These are phyloP conservation scores for Parelbella ahira DNA, from an alignment of 2,888 invertebrate genomes.

Conservation along the genomic window DNA sequence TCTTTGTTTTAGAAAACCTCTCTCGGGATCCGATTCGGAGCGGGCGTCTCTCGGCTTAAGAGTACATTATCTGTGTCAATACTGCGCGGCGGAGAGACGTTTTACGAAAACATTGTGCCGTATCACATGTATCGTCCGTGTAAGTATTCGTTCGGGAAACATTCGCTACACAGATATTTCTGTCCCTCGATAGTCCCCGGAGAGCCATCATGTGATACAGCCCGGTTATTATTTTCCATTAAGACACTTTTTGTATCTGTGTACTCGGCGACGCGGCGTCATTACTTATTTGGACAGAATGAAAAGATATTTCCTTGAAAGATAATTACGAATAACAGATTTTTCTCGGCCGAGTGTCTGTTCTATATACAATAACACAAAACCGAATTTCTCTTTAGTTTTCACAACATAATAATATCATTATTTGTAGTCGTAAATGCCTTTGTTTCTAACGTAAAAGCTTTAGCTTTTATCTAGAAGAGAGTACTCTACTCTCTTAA, in stretches of 20 bases:
- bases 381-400: no score
- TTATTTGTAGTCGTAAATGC: no score
- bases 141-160: conserved; percentile 64
- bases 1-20: conserved; percentile 65
- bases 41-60: conserved; percentile 42
- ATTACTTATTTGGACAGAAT: conserved; percentile 16
- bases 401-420: no score
- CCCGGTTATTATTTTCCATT: conserved; percentile 29
- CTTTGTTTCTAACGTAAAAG: no score
- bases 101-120: conserved; percentile 70
- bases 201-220: conserved; percentile 30
- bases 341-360: background rate
- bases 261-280: conserved; percentile 1
- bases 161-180: conserved; percentile 58
- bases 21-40: conserved; percentile 43
- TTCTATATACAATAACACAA: conserved; percentile 1
- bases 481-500: no score
- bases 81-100: conserved; percentile 60
- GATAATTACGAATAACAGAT: conserved; percentile 11
- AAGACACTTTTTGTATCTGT: conserved; percentile 26
- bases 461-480: no score
- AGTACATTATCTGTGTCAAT: conserved; percentile 75
- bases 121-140: conserved; percentile 68
- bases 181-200: conserved; percentile 40
- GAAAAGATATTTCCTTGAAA: conserved; percentile 12